These are phyloP conservation scores for Protonemura montana DNA, from an alignment of 2,888 invertebrate species.

Conservation along the genomic window DNA sequence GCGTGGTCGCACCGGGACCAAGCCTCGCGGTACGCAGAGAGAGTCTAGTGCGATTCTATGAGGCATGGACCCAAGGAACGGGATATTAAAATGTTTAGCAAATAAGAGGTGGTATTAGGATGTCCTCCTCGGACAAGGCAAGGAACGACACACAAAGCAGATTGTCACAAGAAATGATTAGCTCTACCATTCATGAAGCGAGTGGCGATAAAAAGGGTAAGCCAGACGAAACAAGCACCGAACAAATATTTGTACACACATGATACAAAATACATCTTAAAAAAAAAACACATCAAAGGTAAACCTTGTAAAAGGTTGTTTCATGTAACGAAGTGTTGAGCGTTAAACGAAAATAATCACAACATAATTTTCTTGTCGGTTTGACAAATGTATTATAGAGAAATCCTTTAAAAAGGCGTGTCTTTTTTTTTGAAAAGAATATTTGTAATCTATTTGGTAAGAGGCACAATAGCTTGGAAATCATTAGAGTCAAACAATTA, in stretches of 20 bases:
- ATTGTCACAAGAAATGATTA: constrained; percentile 20
- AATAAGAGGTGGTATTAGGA: constrained; percentile 26
- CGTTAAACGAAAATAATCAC: constrained; percentile 1
- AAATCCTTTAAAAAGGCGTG: neutral
- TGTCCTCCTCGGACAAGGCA: neutral
- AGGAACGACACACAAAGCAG: neutral
- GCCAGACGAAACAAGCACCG: neutral
- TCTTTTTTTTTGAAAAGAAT: neutral
- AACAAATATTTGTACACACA: constrained; percentile 24
- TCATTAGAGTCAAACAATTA: constrained; percentile 22
- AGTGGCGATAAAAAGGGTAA: neutral
- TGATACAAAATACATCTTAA: constrained; percentile 16
- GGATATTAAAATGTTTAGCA: constrained; percentile 1
- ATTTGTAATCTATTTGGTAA: constrained; percentile 12
- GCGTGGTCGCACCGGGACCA: neutral
- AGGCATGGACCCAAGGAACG: neutral
- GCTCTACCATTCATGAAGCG: neutral
- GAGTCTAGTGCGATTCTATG: no score
- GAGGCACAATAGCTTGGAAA: neutral
- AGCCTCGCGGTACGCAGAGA: no score
- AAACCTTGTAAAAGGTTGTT: neutral
- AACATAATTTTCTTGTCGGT: neutral
- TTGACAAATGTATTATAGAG: neutral
- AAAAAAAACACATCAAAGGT: neutral
- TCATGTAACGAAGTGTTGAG: neutral